phyloP scores from a whole-genome alignment of 2,888 invertebrate species.

The Dasysyrphus tricinctus region DNA sequence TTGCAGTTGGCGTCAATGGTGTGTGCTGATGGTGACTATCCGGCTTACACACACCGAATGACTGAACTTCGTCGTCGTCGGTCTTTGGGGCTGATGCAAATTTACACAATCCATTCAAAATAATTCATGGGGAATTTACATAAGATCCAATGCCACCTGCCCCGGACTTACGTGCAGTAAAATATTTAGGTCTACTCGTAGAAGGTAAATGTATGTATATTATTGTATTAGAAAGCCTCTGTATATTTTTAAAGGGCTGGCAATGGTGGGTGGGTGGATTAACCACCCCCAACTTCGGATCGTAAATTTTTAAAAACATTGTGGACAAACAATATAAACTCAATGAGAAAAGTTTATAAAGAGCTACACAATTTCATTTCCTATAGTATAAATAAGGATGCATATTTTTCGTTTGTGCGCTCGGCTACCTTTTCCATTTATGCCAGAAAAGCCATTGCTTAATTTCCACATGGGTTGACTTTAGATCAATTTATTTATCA shows the following conservation, averaged over 20 bases:
- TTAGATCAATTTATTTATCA: not conserved
- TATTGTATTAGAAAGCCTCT: not conserved
- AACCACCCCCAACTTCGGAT: slow-evolving; percentile 30
- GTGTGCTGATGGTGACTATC: slow-evolving; percentile 58
- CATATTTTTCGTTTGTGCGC: not conserved
- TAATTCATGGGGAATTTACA: slow-evolving; percentile 70
- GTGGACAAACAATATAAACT: slow-evolving; percentile 17
- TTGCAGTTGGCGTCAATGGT: slow-evolving; percentile 64
- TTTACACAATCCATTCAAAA: slow-evolving; percentile 70
- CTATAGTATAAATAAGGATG: not conserved
- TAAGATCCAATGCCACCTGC: slow-evolving; percentile 69
- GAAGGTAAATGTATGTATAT: not conserved
- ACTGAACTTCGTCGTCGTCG: slow-evolving; percentile 44
- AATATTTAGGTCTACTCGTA: slow-evolving; percentile 62
- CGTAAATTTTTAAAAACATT: slow-evolving; percentile 15
- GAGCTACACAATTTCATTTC: not conserved
- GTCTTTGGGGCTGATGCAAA: slow-evolving; percentile 60
- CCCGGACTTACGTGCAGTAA: slow-evolving; percentile 57
- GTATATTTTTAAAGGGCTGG: slow-evolving; percentile 7
- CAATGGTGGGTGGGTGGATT: not conserved
- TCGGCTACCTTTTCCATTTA: not conserved
- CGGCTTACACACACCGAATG: slow-evolving; percentile 41
- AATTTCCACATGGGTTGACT: too few relatives aligned
- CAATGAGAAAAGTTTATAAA: slow-evolving; percentile 27
- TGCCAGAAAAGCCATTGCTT: not conserved